Base-by-base conservation (phyloP, 1,140 invertebrate species). In the Leptonema lineaticorne region DNA sequence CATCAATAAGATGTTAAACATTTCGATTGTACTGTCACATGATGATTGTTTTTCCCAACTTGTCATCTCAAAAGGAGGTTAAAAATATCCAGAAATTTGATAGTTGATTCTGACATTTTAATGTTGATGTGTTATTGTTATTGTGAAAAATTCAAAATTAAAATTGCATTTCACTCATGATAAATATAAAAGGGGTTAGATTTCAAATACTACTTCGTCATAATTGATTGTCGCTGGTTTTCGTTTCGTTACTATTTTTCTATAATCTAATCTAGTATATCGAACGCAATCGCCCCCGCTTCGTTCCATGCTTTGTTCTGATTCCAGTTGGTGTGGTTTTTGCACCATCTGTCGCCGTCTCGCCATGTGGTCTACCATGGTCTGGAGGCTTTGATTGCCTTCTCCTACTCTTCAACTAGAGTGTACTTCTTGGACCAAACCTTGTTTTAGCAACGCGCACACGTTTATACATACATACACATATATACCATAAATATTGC, bases 301-400 rank as follows among this genome's bases (percentile, higher is more conserved):
- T 48, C 20, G 46, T 9, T 16, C 16, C 22, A 16, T 4, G 46
- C 46, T 18, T 48, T 48, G 46, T 48, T 48, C 20, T 18, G 46
- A 9, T 48, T 24, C 46, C 37, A 41, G 37, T 41, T 41, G 37
- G 46, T 22, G 46, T n/a, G 46, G 16, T 22, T 45, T 22, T 26
- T 18, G 24, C 50, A 53, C 50, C 50, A 53, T 53, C 50, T 53
- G 50, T 53, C 50, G 50, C 22, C 1, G 2, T 20, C 20, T 53
- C 50, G 50, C 50, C 50, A 53, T 53, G 50, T 53, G 50, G 50
- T 53, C 50, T 53, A 24, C 14, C 27, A 20, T 53, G 50, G 50
- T 53, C 22, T 24, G 4, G 37, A 45, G 37, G 37, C 37, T 45
- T 33, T 33, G 29, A n/a, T n/a, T n/a, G n/a, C n/a, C n/a, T n/a